Conservation (phyloP, 64 coral and sea anemone genomes). For the Montipora sp. region DNA sequence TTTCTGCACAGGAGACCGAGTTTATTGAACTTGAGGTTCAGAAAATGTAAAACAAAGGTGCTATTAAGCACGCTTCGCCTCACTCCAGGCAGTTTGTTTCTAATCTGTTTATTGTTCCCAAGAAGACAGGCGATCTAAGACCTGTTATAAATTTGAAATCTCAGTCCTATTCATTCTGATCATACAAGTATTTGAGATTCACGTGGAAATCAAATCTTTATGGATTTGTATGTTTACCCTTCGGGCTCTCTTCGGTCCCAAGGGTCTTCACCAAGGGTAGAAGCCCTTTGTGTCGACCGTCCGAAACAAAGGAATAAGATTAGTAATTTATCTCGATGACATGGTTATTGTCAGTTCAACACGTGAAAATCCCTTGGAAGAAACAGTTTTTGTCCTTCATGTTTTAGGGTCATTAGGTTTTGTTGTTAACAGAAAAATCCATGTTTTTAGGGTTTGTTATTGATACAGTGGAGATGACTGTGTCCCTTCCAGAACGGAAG, state of each 20-base stretch:
- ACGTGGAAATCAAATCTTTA: neutral
- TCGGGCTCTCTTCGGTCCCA: neutral
- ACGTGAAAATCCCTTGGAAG: neutral
- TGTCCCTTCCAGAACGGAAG: too few relatives aligned
- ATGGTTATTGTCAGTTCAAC: neutral
- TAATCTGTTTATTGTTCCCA: neutral
- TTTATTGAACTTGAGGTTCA: neutral
- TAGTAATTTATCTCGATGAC: constrained; percentile 4
- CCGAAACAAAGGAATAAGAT: neutral
- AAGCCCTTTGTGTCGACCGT: neutral
- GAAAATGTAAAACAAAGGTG: neutral
- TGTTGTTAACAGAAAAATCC: too few relatives aligned
- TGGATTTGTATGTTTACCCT: neutral
- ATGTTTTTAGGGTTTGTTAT: too few relatives aligned
- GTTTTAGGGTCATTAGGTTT: too few relatives aligned
- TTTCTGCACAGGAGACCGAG: neutral
- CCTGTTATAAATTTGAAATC: too few relatives aligned
- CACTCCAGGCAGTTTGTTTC: neutral
- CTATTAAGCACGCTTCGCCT: neutral
- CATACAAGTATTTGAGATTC: constrained; percentile 18
- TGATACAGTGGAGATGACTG: too few relatives aligned
- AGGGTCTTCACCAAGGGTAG: neutral
- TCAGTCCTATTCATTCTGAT: neutral
- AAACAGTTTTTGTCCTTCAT: neutral
- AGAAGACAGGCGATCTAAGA: constrained; percentile 8